A percentile compares a stretch with the other conserved stretches of the same genome.
Conservation (phyloP, 2,797 vertebrate species). For the Varecia variegata region DNA sequence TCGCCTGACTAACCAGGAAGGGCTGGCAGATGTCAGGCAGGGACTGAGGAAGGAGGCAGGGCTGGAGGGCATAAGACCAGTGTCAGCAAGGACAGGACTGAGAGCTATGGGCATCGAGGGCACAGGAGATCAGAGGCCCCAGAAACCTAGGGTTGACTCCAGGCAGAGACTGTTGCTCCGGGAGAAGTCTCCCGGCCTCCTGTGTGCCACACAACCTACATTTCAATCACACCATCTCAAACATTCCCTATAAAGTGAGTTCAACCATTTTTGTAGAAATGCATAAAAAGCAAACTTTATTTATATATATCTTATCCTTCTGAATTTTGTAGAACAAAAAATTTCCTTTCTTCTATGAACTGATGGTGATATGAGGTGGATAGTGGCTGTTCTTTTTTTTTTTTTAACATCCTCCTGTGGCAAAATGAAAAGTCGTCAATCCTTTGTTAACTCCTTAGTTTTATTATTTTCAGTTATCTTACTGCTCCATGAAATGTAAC, state of each 20-base stretch:
- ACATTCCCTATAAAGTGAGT: not conserved
- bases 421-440: not conserved
- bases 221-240: not conserved
- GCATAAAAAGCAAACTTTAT: not conserved
- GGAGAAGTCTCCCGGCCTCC: not conserved
- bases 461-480: not conserved
- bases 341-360: not conserved
- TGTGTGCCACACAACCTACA: rapidly evolving
- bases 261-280: not conserved
- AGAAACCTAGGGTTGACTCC: not conserved
- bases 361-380: not conserved
- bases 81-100: not conserved
- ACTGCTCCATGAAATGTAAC: not conserved
- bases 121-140: not conserved
- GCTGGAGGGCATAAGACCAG: not conserved
- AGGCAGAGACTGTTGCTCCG: not conserved
- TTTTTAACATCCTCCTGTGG: not conserved
- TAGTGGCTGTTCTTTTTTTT: not conserved
- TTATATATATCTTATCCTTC: not conserved
- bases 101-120: not conserved
- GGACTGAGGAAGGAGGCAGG: not conserved
- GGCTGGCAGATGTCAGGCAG: not conserved
- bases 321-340: not conserved
- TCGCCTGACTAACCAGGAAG: not conserved
- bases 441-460: not conserved